A percentile compares a stretch with the other conserved stretches of the same genome.
phyloP scores from a whole-genome alignment of 2,888 invertebrate species.

The Theristus sp. region DNA sequence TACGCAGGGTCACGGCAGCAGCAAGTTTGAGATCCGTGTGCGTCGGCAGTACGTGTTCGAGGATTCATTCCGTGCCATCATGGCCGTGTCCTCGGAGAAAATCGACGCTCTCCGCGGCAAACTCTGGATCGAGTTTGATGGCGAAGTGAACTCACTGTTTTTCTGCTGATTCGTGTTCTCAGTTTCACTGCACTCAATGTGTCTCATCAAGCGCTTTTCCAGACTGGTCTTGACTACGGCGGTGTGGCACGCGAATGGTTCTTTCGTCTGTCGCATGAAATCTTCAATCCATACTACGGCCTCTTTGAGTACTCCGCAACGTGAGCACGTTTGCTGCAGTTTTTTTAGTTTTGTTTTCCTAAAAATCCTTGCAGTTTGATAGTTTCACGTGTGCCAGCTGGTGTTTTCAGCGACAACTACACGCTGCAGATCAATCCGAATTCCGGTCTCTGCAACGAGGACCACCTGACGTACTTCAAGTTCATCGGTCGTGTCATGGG shows the following conservation, averaged over 20 bases:
- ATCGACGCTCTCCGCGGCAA: conserved; percentile 86
- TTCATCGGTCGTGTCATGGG: conserved; percentile 94
- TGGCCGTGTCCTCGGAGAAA: conserved; percentile 43
- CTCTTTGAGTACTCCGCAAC: conserved; percentile 97
- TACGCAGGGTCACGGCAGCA: conserved; percentile 43
- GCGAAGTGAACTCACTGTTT: conserved; percentile 46
- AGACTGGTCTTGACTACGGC: conserved; percentile 57
- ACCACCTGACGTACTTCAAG: conserved; percentile 90
- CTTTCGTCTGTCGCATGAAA: conserved; percentile 90
- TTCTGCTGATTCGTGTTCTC: not conserved
- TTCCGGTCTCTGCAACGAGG: conserved; percentile 90
- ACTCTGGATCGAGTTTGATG: conserved; percentile 95
- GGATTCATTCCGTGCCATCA: conserved; percentile 87
- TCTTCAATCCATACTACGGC: conserved; percentile 99
- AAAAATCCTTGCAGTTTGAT: conserved; percentile 2
- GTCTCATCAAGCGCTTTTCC: too few relatives aligned
- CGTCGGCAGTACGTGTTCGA: conserved; percentile 74
- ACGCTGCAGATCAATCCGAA: conserved; percentile 95
- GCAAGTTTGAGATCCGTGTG: conserved; percentile 86
- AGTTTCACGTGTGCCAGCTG: not conserved
- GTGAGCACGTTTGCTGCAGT: conserved; percentile 43
- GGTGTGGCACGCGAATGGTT: conserved; percentile 95
- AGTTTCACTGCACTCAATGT: too few relatives aligned
- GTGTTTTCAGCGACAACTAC: conserved; percentile 62
- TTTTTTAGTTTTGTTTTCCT: not conserved